Evolutionary conservation across 2,797 vertebrate species (phyloP).

Genomic region (Pogonophryne albipinna): DNA sequence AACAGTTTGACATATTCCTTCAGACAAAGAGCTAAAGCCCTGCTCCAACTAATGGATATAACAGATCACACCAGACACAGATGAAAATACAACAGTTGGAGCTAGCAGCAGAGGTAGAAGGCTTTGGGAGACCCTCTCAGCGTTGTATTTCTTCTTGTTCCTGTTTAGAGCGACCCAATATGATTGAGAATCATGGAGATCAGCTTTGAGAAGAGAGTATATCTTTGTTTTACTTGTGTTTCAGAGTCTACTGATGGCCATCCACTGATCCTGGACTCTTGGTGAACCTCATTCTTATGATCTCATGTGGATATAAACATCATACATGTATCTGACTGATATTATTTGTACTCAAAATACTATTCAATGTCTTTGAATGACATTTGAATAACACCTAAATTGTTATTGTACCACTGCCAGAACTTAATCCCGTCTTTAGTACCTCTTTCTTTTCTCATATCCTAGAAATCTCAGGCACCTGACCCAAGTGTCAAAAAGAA

Average conservation of each 20-base stretch:
- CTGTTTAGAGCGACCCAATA: slow-evolving; percentile 47
- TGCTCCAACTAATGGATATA: slow-evolving; percentile 77
- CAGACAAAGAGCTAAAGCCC: slow-evolving; percentile 69
- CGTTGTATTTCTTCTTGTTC: slow-evolving; percentile 59
- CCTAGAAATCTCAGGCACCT: not conserved
- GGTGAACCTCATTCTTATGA: slow-evolving; percentile 37
- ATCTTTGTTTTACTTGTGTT: slow-evolving; percentile 52
- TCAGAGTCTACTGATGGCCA: slow-evolving; percentile 47
- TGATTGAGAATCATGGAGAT: slow-evolving; percentile 50
- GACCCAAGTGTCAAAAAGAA: not conserved
- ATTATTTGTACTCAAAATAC: slow-evolving; percentile 12
- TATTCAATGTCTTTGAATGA: slow-evolving; percentile 18
- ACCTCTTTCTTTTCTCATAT: slow-evolving; percentile 22
- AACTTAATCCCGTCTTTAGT: slow-evolving; percentile 4
- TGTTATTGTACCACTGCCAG: slow-evolving; percentile 22
- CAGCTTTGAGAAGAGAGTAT: slow-evolving; percentile 32
- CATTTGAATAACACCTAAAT: slow-evolving; percentile 19
- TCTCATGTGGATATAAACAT: slow-evolving; percentile 18
- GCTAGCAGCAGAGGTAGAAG: slow-evolving; percentile 49
- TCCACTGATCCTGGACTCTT: slow-evolving; percentile 54
- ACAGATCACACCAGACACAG: slow-evolving; percentile 68
- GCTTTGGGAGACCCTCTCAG: slow-evolving; percentile 38
- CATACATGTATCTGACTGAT: slow-evolving; percentile 24
- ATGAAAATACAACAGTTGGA: slow-evolving; percentile 64
- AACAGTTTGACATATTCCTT: slow-evolving; percentile 75